These are phyloP conservation scores for Clarias magur DNA, from an alignment of 2,113 vertebrate species.

Conservation along the genomic window DNA sequence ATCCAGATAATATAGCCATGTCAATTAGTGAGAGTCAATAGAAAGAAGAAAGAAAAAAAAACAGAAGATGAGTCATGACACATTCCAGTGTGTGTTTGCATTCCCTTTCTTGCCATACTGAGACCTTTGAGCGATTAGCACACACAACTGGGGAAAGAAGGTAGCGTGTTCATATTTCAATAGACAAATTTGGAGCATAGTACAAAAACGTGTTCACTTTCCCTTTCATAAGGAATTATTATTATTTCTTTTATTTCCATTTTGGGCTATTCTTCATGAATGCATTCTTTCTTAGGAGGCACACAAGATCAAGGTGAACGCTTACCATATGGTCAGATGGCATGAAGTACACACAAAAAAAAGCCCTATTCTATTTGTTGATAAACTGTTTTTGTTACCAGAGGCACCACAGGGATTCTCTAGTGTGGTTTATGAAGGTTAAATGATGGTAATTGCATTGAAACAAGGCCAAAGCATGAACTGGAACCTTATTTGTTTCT, in stretches of 20 bases:
- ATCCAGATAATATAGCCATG: conserved; percentile 18
- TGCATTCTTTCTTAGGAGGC: conserved; percentile 11
- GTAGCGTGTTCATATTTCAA: conserved; percentile 46
- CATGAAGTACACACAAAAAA: background rate
- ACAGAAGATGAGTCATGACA: conserved; percentile 41
- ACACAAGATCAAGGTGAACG: conserved; percentile 46
- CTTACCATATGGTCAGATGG: conserved; percentile 15
- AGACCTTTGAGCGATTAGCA: conserved; percentile 21
- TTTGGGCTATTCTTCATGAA: conserved; percentile 17
- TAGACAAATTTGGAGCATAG: conserved; percentile 36
- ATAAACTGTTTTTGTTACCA: conserved; percentile 34
- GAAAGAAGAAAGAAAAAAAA: conserved; percentile 5
- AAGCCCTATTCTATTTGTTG: conserved; percentile 8
- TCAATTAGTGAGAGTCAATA: conserved; percentile 28
- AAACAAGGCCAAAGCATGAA: background rate
- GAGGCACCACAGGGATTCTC: background rate
- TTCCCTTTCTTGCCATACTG: background rate
- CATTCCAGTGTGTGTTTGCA: conserved; percentile 30
- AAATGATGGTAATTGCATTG: conserved; percentile 29
- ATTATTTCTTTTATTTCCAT: conserved; percentile 32
- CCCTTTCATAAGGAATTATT: conserved; percentile 31
- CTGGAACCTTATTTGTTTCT: background rate
- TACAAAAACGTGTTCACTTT: conserved; percentile 52
- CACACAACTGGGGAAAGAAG: background rate
- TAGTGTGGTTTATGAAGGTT: conserved; percentile 18